phyloP scores from a whole-genome alignment of 2,888 invertebrate genomes.

The Theretra japonica region DNA sequence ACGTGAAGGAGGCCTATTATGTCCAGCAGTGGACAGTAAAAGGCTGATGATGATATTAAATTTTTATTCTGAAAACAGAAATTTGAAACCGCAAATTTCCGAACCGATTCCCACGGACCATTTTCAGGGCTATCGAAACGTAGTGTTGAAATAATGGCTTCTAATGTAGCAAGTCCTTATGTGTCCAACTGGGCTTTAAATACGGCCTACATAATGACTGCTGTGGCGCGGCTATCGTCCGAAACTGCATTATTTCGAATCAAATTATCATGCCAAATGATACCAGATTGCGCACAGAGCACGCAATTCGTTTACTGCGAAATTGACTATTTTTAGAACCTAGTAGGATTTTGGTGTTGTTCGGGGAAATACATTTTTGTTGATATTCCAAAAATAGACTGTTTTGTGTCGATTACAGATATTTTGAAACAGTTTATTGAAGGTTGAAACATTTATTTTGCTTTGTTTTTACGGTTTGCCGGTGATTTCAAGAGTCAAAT shows the following conservation, averaged over 20 bases:
- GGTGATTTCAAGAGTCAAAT: no score
- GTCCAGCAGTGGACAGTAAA: no score
- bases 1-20: no score
- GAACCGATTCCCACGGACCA: not conserved
- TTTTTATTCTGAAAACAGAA: not conserved
- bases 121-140: not conserved
- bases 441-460: no score
- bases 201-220: not conserved
- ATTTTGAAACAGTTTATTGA: no score
- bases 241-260: slow-evolving; percentile 6
- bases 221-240: not conserved
- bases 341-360: not conserved
- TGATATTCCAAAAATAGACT: no score
- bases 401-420: no score
- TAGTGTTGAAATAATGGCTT: not conserved
- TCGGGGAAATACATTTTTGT: not conserved
- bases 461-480: no score
- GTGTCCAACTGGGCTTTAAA: not conserved
- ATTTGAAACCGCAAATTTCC: not conserved
- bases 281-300: not conserved
- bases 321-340: not conserved
- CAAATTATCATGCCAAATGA: not conserved
- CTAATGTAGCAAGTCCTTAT: not conserved
- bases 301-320: not conserved
- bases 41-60: no score